phyloP scores from a whole-genome alignment of 2,113 vertebrate genomes.

The Panurus biarmicus region DNA sequence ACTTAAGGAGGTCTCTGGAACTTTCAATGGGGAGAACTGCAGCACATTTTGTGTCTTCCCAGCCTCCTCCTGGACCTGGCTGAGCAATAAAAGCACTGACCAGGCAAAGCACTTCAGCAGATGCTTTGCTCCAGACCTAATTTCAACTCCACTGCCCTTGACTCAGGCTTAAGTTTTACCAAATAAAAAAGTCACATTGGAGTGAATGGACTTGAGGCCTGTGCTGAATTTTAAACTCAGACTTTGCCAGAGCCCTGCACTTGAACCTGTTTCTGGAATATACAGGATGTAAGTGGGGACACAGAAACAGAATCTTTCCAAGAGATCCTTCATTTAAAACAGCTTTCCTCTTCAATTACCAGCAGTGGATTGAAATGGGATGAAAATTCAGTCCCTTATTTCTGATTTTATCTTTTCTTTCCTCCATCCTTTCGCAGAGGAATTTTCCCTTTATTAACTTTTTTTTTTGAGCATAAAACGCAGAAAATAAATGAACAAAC shows the following conservation, averaged over 20 bases:
- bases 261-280: constrained; percentile 25
- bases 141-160: neutral
- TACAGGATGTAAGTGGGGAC: neutral
- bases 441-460: constrained; percentile 36
- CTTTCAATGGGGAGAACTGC: neutral
- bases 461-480: constrained; percentile 1
- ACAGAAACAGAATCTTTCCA: neutral
- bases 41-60: neutral
- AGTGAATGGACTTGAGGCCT: neutral
- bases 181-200: neutral
- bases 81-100: neutral
- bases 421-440: neutral
- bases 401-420: constrained; percentile 15
- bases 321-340: constrained; percentile 39
- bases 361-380: neutral
- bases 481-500: constrained; percentile 32
- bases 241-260: neutral
- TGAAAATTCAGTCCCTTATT: neutral
- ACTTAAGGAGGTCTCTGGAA: neutral
- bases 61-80: neutral
- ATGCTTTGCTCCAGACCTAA: neutral
- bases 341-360: constrained; percentile 41
- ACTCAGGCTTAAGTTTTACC: neutral
- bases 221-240: neutral
- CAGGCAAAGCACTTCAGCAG: neutral